Percentiles rank a stretch among this genome's conserved stretches.
Evolutionary conservation across 1,140 invertebrate species (phyloP).

Genomic region (Caerostris darwini): DNA sequence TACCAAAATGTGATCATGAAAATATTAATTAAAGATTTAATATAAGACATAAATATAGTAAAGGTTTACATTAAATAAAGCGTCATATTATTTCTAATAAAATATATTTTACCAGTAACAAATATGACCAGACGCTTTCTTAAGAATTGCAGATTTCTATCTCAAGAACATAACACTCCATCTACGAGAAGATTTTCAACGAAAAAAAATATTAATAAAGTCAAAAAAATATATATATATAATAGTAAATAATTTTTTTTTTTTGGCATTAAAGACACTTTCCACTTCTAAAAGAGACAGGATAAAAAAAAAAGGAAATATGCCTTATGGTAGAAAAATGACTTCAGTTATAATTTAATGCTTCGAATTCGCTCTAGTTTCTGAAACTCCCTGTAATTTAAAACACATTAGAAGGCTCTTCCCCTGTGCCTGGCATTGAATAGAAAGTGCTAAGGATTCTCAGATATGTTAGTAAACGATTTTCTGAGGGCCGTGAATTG

Average conservation of each 20-base stretch:
- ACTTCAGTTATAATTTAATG: conserved; percentile 48
- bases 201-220: background rate
- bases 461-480: conserved; percentile 42
- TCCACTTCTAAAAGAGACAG: background rate
- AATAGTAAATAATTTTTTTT: no score
- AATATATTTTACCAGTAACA: no score
- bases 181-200: background rate
- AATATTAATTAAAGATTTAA: no score
- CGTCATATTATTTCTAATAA: no score
- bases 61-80: no score
- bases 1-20: no score
- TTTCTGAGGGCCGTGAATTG: conserved; percentile 25
- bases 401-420: conserved; percentile 56
- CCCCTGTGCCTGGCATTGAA: background rate
- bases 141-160: no score
- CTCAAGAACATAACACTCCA: background rate
- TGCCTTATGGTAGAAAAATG: conserved; percentile 11
- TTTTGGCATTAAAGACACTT: conserved; percentile 31
- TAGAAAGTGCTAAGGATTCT: conserved; percentile 19
- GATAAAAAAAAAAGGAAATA: background rate
- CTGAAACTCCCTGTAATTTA: conserved; percentile 60
- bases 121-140: no score
- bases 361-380: conserved; percentile 4
- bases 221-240: background rate
- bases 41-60: no score